A percentile compares a stretch with the other conserved stretches of the same genome.
Evolutionary conservation across 1,140 invertebrate species (phyloP).

Genomic region (Drosophila takahashii): DNA sequence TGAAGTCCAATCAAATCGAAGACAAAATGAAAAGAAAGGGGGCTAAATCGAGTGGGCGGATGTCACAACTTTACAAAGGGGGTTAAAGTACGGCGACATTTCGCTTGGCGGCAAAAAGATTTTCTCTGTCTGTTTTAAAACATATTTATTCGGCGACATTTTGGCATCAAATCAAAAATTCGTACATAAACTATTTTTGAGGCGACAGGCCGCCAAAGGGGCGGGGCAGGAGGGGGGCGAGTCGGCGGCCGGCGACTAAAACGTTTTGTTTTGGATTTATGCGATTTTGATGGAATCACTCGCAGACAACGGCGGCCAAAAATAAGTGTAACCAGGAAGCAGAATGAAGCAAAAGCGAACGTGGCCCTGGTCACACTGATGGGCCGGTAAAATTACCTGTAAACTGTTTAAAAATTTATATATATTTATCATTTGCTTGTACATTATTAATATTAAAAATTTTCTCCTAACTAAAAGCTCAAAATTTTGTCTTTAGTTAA

Average conservation of each 20-base stretch:
- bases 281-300: conserved; percentile 81
- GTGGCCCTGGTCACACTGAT: neutral
- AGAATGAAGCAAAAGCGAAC: conserved; percentile 6
- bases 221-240: neutral
- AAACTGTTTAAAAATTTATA: neutral
- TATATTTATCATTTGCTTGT: too few species aligned
- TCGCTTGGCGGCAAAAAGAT: conserved; percentile 4
- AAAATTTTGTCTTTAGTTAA: too few species aligned
- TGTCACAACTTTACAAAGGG: conserved; percentile 1
- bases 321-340: conserved; percentile 60
- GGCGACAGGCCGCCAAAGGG: conserved; percentile 26
- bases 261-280: conserved; percentile 80
- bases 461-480: too few species aligned
- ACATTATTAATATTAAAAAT: too few species aligned
- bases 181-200: conserved; percentile 80
- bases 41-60: conserved; percentile 1
- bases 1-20: neutral
- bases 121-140: conserved; percentile 43
- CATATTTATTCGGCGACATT: conserved; percentile 75
- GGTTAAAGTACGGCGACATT: neutral
- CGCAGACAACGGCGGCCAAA: conserved; percentile 62
- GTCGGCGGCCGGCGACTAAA: conserved; percentile 69
- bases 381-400: neutral
- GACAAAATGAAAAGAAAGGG: neutral
- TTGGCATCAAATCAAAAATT: conserved; percentile 82